These are phyloP conservation scores for Mugil cephalus DNA, from an alignment of 2,113 vertebrate species.

Conservation along the genomic window DNA sequence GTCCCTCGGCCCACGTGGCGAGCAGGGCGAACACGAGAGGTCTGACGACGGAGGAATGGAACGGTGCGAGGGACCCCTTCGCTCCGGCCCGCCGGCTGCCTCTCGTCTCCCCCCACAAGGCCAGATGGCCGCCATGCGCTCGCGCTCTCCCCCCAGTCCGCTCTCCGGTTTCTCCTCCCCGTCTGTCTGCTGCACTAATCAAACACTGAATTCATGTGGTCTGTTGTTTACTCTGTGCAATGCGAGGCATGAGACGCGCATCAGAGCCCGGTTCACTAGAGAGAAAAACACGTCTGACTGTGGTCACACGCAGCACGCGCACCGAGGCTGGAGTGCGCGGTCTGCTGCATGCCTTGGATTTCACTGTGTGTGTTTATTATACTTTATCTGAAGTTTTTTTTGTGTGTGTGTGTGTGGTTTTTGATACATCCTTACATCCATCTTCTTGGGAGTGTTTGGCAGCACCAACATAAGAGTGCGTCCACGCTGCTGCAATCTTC, in stretches of 20 bases:
- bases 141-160: conserved; percentile 15
- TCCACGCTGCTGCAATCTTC: too few relatives aligned
- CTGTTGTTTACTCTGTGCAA: conserved; percentile 52
- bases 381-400: too few relatives aligned
- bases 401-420: too few relatives aligned
- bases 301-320: background rate
- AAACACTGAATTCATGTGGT: conserved; percentile 57
- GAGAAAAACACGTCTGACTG: conserved; percentile 24
- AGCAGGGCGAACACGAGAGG: conserved; percentile 71
- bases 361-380: background rate
- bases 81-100: conserved; percentile 47
- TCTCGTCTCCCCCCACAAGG: conserved; percentile 60
- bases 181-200: conserved; percentile 34
- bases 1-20: conserved; percentile 52
- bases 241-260: conserved; percentile 37
- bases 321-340: background rate
- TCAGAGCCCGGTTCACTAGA: conserved; percentile 19
- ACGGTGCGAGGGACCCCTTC: conserved; percentile 45
- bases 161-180: background rate
- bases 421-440: background rate
- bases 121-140: conserved; percentile 62
- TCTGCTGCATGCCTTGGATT: background rate
- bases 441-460: too few relatives aligned
- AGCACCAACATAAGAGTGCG: too few relatives aligned
- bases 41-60: conserved; percentile 66